Conservation (phyloP, 2,888 invertebrate genomes). For the Amiota minor region DNA sequence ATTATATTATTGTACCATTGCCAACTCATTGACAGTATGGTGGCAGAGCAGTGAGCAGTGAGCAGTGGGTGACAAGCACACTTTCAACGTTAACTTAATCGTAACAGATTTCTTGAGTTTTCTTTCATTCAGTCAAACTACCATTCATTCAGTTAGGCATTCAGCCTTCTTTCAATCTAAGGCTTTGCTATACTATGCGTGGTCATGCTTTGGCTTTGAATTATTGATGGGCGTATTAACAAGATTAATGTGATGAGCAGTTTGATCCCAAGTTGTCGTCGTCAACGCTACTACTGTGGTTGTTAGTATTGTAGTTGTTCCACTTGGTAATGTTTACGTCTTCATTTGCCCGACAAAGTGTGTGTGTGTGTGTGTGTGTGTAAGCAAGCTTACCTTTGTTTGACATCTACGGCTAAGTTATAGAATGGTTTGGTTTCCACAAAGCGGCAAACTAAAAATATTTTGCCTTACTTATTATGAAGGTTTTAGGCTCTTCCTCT, state of each 20-base stretch:
- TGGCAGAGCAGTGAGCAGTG: too few species aligned
- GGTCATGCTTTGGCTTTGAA: conserved; percentile 65
- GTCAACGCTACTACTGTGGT: conserved; percentile 44
- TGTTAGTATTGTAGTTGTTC: conserved; percentile 33
- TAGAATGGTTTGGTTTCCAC: too few species aligned
- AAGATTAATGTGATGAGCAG: conserved; percentile 65
- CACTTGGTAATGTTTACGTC: conserved; percentile 65
- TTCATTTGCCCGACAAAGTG: conserved; percentile 48
- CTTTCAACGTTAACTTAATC: background rate
- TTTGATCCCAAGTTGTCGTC: conserved; percentile 53
- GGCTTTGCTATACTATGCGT: conserved; percentile 32
- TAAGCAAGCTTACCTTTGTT: conserved; percentile 9
- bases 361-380: background rate
- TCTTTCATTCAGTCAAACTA: conserved; percentile 14
- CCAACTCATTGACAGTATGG: too few species aligned
- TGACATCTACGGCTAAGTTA: background rate
- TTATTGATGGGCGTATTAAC: conserved; percentile 66
- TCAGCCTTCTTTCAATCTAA: too few species aligned
- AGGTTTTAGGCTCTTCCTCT: background rate
- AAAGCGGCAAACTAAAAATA: too few species aligned
- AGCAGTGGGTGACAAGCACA: too few species aligned
- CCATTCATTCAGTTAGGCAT: background rate
- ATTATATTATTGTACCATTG: too few species aligned
- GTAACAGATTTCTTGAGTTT: conserved; percentile 6
- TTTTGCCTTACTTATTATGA: background rate